Evolutionary conservation across 2,888 invertebrate species (phyloP), one percentile per base, ranked within the genome.

Genomic region (Eupithecia inturbata): DNA sequence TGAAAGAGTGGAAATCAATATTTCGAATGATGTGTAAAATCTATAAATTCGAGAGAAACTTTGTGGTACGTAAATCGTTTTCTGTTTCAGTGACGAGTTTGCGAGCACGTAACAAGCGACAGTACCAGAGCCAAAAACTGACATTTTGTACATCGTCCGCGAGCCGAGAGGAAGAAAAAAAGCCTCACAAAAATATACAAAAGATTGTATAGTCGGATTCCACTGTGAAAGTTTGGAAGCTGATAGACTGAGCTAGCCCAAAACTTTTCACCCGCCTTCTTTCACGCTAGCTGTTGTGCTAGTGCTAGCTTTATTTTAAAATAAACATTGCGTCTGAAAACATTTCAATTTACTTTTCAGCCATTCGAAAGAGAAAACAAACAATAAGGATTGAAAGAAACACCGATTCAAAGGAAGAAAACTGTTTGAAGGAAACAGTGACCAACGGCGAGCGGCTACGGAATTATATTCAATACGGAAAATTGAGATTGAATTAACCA

Each of bases 381-480:
- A 62, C 62, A 62, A 62, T 31, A 16, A 19, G 62, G 10, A 60
- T 6, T 60, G 31, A 62, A 19, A 19, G 62, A 62, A 19, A 0
- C 31, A 9, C 7, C 62, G 19, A 31, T 16, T 57, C 57, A 57
- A 57, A 57, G 19, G 31, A 62, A 62, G 62, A 62, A 62, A 62
- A 31, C 62, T 62, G 62, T 22, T 62, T 31, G 31, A 62, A 62
- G 62, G 62, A 62, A 62, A 62, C 62, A 62, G 60, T 28, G 22
- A 3, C 49, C 22, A 53, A 10, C n/a, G n/a, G 53, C 53, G 53
- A 22, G 53, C 22, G 12, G 53, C 53, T 49, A 22, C 53, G 12
- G 26, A 31, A 31, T 31, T 31, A 9, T 19, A 62, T 31, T 62
- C 31, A 31, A 19, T 31, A 9, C 31, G 62, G 62, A 22, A 62